Evolutionary conservation across 1,140 invertebrate genomes (phyloP).

Genomic region (Bombus balteatus): DNA sequence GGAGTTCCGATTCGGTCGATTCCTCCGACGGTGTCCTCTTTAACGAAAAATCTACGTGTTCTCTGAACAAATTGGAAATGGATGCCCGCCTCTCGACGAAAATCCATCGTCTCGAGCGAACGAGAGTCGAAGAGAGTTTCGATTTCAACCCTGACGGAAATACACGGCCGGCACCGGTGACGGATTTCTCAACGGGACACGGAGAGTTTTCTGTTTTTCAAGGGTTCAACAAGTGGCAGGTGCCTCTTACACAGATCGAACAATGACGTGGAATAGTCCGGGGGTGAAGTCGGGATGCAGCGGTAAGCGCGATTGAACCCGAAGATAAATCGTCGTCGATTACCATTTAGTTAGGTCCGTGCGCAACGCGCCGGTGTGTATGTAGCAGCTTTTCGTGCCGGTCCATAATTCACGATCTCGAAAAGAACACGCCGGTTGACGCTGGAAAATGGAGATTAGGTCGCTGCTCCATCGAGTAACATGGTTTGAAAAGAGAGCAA

Average conservation of each 20-base stretch:
- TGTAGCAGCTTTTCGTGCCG: slow-evolving; percentile 57
- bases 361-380: slow-evolving; percentile 33
- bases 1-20: too few species aligned
- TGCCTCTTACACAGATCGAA: slow-evolving; percentile 64
- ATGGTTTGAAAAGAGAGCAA: not conserved
- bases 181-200: slow-evolving; percentile 17
- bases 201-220: slow-evolving; percentile 54
- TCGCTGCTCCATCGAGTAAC: slow-evolving; percentile 28
- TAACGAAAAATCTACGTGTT: too few species aligned
- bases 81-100: not conserved
- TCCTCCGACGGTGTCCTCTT: too few species aligned
- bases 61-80: too few species aligned
- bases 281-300: not conserved
- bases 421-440: slow-evolving; percentile 54
- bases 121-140: not conserved
- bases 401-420: slow-evolving; percentile 66
- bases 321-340: slow-evolving; percentile 68
- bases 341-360: slow-evolving; percentile 68
- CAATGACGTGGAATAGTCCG: slow-evolving; percentile 43
- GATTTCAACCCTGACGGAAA: not conserved
- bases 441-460: slow-evolving; percentile 66
- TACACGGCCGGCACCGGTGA: not conserved
- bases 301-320: slow-evolving; percentile 50
- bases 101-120: not conserved
- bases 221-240: slow-evolving; percentile 64